Conservation (phyloP, 35 echinoderm and acorn worm genomes). For the Chiridota heheva region DNA sequence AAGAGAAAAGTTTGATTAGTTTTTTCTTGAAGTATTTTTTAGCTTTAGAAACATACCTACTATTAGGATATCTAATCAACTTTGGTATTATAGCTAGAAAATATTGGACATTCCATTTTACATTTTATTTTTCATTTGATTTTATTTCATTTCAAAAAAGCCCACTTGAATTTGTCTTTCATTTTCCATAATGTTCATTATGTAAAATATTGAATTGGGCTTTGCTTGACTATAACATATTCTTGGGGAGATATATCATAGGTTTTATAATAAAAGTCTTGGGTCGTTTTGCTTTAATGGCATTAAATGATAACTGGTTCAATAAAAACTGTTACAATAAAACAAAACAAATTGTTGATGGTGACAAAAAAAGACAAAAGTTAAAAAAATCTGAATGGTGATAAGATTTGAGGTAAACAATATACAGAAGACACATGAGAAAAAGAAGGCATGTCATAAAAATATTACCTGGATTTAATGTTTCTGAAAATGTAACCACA, state of each 20-base stretch:
- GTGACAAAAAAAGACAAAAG: neutral
- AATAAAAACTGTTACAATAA: neutral
- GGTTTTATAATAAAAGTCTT: too few species aligned
- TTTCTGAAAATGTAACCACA: constrained; percentile 34
- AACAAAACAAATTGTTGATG: neutral
- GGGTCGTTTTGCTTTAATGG: too few species aligned
- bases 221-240: too few species aligned
- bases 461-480: constrained; percentile 51
- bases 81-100: neutral
- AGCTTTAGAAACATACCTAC: neutral
- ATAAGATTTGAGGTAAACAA: neutral
- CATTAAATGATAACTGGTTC: neutral
- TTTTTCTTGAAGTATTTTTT: neutral
- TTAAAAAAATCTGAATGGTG: neutral
- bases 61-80: neutral
- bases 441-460: neutral
- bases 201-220: too few species aligned
- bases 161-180: neutral
- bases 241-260: too few species aligned
- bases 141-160: neutral
- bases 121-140: neutral
- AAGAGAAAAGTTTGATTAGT: neutral
- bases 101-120: neutral
- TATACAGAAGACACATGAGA: neutral
- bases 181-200: neutral